Base-by-base conservation (phyloP, 2,113 vertebrate genomes). In the Archilochus colubris region DNA sequence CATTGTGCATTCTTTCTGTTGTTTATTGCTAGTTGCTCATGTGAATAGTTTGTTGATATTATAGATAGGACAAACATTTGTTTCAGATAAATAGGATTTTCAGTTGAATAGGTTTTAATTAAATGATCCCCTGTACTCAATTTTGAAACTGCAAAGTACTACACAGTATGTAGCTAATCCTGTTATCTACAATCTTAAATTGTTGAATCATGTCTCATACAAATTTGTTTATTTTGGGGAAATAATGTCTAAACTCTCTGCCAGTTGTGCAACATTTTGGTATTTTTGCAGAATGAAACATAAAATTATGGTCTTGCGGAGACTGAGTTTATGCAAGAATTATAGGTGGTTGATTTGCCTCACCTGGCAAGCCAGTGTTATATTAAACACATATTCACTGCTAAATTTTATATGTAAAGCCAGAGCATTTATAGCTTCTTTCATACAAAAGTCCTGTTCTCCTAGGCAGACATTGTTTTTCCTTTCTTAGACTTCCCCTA, bases 21-120 rank as follows among this genome's bases (percentile, higher is more conserved):
- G 96, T 97, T 97, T 97, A 97, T 96, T 97, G 95, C 95, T 96
- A 97, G 82, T 61, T 97, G 93, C 94, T 98, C 96, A 97, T 97
- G 96, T 97, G 96, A 98, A 96, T 95, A 97, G 89, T 96, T 97
- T 95, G 95, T 97, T 98, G 96, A 97, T 97, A 93, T 91, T 97
- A 91, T 93, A 93, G 85, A 97, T 95, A 96, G 88, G 91, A 95
- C 86, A 97, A 97, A 97, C 96, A 97, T 97, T 97, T 97, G 92
- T 97, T 97, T 97, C 97, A 94, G 94, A 97, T 97, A 98, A 97
- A 97, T 96, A 94, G 89, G 93, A 31, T 96, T 97, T 97, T 98
- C 97, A 97, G 94, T 96, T 98, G 97, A 97, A 90, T 97, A 97
- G 73, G 91, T 98, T 98, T 98, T 98, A 98, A 98, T 98, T 97